Evolutionary conservation across 2,113 vertebrate genomes (phyloP).

Genomic region (Circaetus gallicus): DNA sequence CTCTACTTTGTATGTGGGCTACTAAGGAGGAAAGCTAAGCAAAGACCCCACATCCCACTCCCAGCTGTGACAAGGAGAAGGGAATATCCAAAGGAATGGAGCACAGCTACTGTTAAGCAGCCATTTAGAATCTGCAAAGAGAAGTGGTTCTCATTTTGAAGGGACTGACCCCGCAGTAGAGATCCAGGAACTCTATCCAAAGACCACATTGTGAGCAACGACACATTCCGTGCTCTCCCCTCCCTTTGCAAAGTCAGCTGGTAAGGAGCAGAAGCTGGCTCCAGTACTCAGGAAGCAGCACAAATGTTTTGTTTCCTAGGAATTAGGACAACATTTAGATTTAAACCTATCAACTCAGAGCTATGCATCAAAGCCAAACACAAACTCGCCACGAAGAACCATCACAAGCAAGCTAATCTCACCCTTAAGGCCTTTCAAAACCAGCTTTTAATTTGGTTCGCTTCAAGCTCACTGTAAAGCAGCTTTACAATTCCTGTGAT

Average conservation of each 20-base stretch:
- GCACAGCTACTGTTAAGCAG: not conserved
- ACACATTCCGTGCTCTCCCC: not conserved
- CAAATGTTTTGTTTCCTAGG: constrained; percentile 49
- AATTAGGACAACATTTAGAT: constrained; percentile 11
- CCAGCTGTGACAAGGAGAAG: not conserved
- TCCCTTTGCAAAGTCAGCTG: not conserved
- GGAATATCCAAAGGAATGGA: not conserved
- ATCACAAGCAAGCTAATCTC: not conserved
- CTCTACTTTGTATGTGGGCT: not conserved
- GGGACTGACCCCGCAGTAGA: not conserved
- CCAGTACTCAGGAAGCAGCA: constrained; percentile 23
- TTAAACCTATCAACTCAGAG: not conserved
- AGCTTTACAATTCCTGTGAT: not conserved
- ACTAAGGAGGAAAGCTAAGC: not conserved
- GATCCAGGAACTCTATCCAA: not conserved
- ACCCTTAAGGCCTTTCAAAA: not conserved
- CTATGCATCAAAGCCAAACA: not conserved
- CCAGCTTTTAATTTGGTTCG: not conserved
- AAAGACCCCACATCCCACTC: not conserved
- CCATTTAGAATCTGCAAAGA: not conserved
- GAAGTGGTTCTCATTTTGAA: not conserved
- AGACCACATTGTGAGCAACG: not conserved
- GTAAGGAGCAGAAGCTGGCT: constrained; percentile 15
- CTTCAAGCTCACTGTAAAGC: constrained; percentile 18
- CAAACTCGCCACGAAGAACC: not conserved